phyloP scores from a whole-genome alignment of 1,140 invertebrate species.

The Nomia melanderi region DNA sequence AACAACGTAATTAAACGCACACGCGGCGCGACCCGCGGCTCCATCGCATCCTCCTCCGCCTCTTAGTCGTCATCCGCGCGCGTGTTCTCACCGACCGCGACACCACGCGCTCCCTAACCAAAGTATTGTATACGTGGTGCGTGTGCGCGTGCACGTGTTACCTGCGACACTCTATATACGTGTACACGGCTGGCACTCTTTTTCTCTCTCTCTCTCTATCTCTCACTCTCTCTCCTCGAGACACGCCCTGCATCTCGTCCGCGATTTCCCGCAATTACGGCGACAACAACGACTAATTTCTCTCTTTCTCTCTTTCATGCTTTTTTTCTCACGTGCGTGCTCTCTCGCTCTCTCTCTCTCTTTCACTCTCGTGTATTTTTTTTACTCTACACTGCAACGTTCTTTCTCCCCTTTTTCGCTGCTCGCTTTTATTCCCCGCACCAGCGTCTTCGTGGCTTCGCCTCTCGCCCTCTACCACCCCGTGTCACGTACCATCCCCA shows the following conservation, averaged over 20 bases:
- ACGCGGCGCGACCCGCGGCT: not conserved
- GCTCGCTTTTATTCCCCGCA: not conserved
- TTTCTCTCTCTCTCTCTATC: no score
- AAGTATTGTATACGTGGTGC: not conserved
- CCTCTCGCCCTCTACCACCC: slow-evolving; percentile 6
- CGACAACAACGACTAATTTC: slow-evolving; percentile 36
- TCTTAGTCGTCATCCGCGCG: not conserved
- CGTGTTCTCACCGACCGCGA: no score
- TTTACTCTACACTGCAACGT: not conserved
- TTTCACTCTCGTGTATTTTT: not conserved
- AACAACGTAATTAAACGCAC: slow-evolving; percentile 59
- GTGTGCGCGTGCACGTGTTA: slow-evolving; percentile 11
- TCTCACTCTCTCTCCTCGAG: no score
- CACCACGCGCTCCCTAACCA: not conserved
- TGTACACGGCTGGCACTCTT: slow-evolving; percentile 2
- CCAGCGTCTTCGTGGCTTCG: slow-evolving; percentile 19
- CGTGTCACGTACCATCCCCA: not conserved
- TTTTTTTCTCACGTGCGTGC: no score
- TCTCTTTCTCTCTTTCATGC: slow-evolving; percentile 15
- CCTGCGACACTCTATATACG: not conserved
- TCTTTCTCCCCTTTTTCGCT: not conserved
- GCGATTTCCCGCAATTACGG: slow-evolving; percentile 42
- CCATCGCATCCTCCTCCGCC: not conserved
- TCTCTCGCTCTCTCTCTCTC: no score
- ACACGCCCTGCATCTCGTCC: slow-evolving; percentile 30